These are phyloP conservation scores for Shargacucullia verbasci DNA, from an alignment of 2,888 invertebrate genomes.

Conservation along the genomic window DNA sequence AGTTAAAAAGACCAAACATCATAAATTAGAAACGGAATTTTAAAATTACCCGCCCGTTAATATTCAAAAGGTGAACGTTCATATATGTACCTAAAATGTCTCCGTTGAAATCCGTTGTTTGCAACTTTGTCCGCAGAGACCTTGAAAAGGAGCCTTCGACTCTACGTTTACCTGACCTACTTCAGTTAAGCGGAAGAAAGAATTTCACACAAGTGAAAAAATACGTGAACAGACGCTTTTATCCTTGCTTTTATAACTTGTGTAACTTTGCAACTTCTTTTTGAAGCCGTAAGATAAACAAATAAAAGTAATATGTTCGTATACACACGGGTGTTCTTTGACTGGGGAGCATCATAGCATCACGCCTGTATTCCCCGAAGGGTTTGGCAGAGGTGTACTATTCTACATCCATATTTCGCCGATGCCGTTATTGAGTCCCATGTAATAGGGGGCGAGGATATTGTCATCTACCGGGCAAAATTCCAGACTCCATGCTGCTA, in stretches of 20 bases:
- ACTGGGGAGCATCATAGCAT: no score
- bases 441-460: no score
- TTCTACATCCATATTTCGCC: no score
- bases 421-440: no score
- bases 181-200: conserved; percentile 40
- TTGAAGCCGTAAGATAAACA: conserved; percentile 22
- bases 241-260: conserved; percentile 36
- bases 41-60: conserved; percentile 16
- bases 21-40: conserved; percentile 1
- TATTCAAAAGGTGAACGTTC: conserved; percentile 23
- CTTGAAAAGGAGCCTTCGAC: conserved; percentile 50
- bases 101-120: conserved; percentile 28
- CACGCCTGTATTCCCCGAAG: no score
- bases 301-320: conserved; percentile 22
- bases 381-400: no score
- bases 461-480: no score
- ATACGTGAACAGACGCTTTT: conserved; percentile 37
- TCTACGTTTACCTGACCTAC: conserved; percentile 56
- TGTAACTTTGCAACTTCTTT: conserved; percentile 39
- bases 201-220: conserved; percentile 36
- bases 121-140: conserved; percentile 43
- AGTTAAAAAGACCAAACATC: no score
- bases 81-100: conserved; percentile 11
- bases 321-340: background rate
- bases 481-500: no score